Conservation (phyloP, 2,888 invertebrate species). For the Yponomeuta sedellus region DNA sequence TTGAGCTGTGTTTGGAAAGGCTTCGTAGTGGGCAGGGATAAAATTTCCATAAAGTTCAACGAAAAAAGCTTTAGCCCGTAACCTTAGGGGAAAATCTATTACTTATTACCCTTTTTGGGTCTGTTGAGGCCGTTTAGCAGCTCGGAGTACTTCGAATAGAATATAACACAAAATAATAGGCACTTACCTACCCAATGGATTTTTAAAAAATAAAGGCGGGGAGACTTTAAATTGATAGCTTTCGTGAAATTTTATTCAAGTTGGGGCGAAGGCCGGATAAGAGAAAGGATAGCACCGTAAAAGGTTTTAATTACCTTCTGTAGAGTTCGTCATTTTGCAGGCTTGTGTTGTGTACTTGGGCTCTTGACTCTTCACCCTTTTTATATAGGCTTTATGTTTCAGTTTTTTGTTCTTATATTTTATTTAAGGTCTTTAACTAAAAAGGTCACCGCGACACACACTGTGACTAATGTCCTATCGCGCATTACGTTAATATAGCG, state of each 20-base stretch:
- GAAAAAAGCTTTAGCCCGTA: neutral
- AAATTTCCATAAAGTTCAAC: neutral
- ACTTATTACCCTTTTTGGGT: neutral
- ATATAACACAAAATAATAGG: too few relatives aligned
- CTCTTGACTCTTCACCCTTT: neutral
- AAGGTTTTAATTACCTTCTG: slow-evolving; percentile 46
- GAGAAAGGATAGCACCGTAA: slow-evolving; percentile 36
- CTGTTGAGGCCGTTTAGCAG: neutral
- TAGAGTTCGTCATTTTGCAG: slow-evolving; percentile 36
- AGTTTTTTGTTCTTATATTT: too few relatives aligned
- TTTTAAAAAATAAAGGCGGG: too few relatives aligned
- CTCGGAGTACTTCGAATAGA: too few relatives aligned
- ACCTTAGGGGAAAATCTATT: neutral
- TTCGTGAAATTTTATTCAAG: too few relatives aligned
- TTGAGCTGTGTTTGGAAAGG: neutral
- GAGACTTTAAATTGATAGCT: too few relatives aligned
- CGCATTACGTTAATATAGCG: too few relatives aligned
- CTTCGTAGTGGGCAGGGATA: neutral
- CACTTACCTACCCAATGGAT: too few relatives aligned
- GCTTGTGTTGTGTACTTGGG: slow-evolving; percentile 21
- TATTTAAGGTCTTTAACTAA: too few relatives aligned
- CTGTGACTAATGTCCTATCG: too few relatives aligned
- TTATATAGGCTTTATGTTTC: neutral
- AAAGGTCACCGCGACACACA: too few relatives aligned
- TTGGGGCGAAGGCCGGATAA: slow-evolving; percentile 21